Percentiles rank a stretch among this genome's conserved stretches.
Evolutionary conservation across 64 coral and sea anemone species (phyloP).

Genomic region (Catalaphyllia jardinei): DNA sequence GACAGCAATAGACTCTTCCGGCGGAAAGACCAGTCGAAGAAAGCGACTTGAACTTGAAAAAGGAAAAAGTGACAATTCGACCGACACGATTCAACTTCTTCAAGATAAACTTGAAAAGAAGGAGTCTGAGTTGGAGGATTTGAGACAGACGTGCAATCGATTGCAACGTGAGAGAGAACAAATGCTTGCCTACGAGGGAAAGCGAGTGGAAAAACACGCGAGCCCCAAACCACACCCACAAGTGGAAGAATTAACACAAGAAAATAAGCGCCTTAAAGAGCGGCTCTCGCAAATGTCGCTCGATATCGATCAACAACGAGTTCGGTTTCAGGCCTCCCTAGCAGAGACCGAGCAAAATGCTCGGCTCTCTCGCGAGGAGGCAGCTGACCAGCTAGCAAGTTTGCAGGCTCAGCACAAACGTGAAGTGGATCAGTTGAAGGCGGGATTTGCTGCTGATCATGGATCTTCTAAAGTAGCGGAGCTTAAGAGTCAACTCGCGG

Average conservation of each 20-base stretch:
- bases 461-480: constrained; percentile 81
- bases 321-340: constrained; percentile 87
- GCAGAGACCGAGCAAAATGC: constrained; percentile 82
- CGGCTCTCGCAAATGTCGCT: constrained; percentile 64
- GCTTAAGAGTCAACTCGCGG: constrained; percentile 81
- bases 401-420: constrained; percentile 69
- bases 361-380: constrained; percentile 77
- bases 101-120: constrained; percentile 67
- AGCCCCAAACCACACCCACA: constrained; percentile 38
- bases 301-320: constrained; percentile 88
- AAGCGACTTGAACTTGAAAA: constrained; percentile 40
- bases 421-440: constrained; percentile 76
- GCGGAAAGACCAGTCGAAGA: constrained; percentile 20
- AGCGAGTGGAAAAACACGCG: constrained; percentile 1
- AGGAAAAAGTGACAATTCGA: neutral
- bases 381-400: constrained; percentile 87
- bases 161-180: constrained; percentile 76
- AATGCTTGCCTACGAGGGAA: constrained; percentile 61
- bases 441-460: constrained; percentile 74
- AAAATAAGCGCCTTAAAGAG: constrained; percentile 82
- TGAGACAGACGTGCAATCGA: constrained; percentile 72
- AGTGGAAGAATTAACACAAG: constrained; percentile 48
- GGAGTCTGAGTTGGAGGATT: constrained; percentile 64
- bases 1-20: constrained; percentile 25
- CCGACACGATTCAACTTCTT: constrained; percentile 32